These are phyloP conservation scores for Tetrapedia diversipes DNA, from an alignment of 2,888 invertebrate species.

Conservation along the genomic window DNA sequence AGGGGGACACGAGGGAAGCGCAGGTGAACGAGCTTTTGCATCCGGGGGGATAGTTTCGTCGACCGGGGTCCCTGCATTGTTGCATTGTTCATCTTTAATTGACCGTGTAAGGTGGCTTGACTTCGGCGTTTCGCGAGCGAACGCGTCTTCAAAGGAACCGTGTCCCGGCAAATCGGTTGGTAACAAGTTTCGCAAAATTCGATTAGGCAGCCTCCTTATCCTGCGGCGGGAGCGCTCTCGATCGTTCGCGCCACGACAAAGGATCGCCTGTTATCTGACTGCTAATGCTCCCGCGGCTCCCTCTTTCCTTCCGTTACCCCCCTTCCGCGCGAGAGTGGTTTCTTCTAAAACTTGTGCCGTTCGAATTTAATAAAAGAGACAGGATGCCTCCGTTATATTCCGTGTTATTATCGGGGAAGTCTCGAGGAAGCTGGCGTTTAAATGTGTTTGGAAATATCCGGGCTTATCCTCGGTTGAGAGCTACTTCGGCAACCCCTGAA, in stretches of 20 bases:
- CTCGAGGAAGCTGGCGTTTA: neutral
- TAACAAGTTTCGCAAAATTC: slow-evolving; percentile 75
- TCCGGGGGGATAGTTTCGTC: slow-evolving; percentile 64
- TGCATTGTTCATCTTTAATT: slow-evolving; percentile 71
- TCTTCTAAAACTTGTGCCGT: neutral
- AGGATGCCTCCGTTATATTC: neutral
- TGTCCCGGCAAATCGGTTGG: slow-evolving; percentile 60
- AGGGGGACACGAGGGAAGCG: slow-evolving; percentile 14
- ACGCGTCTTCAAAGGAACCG: slow-evolving; percentile 66
- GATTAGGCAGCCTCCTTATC: slow-evolving; percentile 65
- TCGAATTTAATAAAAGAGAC: neutral
- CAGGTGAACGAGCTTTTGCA: slow-evolving; percentile 46
- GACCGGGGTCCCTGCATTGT: slow-evolving; percentile 50
- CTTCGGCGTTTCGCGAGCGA: slow-evolving; percentile 61
- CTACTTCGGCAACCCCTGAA: slow-evolving; percentile 59
- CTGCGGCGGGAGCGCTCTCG: slow-evolving; percentile 38
- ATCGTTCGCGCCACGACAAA: slow-evolving; percentile 50
- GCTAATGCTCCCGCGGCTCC: slow-evolving; percentile 49
- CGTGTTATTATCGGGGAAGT: neutral
- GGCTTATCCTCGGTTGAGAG: slow-evolving; percentile 20
- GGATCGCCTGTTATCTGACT: slow-evolving; percentile 31
- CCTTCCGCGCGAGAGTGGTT: too few relatives aligned
- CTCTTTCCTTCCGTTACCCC: neutral
- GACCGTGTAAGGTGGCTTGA: slow-evolving; percentile 39
- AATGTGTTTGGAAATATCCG: slow-evolving; percentile 22